Evolutionary conservation across 2,888 invertebrate genomes (phyloP).

Genomic region (Tetropium fuscum): DNA sequence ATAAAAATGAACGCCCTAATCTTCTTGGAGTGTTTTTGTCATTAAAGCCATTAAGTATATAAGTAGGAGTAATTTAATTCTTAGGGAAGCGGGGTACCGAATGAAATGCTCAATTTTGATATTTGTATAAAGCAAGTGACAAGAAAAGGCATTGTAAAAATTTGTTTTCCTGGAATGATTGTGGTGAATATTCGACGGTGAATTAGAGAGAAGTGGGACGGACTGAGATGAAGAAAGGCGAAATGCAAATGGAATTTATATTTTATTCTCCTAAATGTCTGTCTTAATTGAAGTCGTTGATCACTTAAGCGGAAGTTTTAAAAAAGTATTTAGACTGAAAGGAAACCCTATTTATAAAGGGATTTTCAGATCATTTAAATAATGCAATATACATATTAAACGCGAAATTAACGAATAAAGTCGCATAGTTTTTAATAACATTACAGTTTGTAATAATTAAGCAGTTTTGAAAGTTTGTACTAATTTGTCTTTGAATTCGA

Average conservation of each 20-base stretch:
- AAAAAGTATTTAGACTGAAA: conserved; percentile 40
- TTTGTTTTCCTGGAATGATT: conserved; percentile 32
- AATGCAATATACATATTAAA: conserved; percentile 40
- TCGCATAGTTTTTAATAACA: conserved; percentile 21
- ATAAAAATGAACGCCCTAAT: conserved; percentile 25
- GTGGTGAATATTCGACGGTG: conserved; percentile 24
- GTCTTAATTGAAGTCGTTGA: conserved; percentile 40
- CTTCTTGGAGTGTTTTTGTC: conserved; percentile 14
- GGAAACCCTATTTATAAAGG: conserved; percentile 34
- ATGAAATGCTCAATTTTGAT: conserved; percentile 23
- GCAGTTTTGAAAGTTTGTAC: conserved; percentile 14
- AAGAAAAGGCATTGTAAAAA: conserved; percentile 29
- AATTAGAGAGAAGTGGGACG: conserved; percentile 23
- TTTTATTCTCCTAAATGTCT: conserved; percentile 37
- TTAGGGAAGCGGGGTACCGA: conserved; percentile 1
- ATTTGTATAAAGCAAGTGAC: conserved; percentile 15
- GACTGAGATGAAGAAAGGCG: conserved; percentile 16
- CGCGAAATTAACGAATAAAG: conserved; percentile 19
- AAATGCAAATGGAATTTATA: conserved; percentile 42
- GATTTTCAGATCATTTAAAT: conserved; percentile 38
- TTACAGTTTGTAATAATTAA: conserved; percentile 18
- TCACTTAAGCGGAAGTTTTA: conserved; percentile 41
- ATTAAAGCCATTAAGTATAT: conserved; percentile 17
- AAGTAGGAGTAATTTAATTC: conserved; percentile 19
- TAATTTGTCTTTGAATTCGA: conserved; percentile 15